Percentiles rank a stretch among this genome's conserved stretches.
phyloP scores from a whole-genome alignment of 2,113 vertebrate species.

The Murina feae region DNA sequence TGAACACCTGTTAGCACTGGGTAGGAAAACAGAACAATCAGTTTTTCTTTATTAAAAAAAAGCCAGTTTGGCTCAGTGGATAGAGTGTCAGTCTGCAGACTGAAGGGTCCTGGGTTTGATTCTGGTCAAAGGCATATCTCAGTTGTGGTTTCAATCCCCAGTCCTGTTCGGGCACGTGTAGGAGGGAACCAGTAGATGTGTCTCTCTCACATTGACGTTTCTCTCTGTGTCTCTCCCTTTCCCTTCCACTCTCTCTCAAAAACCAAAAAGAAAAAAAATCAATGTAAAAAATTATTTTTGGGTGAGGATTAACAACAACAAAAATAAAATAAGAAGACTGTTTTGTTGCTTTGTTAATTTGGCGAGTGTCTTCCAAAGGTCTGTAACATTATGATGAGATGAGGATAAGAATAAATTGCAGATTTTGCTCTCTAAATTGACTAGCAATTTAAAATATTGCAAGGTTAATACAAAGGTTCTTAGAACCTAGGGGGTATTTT shows the following conservation, averaged over 20 bases:
- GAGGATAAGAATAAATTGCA: not conserved
- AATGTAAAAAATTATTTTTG: no score
- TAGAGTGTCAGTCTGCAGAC: not conserved
- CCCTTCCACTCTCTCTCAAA: no score
- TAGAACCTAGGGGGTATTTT: not conserved
- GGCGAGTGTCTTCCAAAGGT: not conserved
- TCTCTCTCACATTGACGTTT: not conserved
- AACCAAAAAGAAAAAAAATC: not conserved
- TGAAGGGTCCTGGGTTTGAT: not conserved
- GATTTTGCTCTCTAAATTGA: not conserved
- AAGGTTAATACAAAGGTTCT: not conserved
- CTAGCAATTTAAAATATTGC: conserved; percentile 10
- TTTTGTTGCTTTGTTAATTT: not conserved
- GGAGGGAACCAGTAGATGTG: not conserved
- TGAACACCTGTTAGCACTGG: not conserved
- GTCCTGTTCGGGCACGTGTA: not conserved
- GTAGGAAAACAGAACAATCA: not conserved
- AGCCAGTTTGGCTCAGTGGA: not conserved
- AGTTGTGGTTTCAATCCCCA: not conserved
- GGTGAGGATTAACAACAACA: no score
- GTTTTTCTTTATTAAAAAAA: not conserved
- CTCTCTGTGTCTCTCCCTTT: not conserved
- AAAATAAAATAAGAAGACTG: no score
- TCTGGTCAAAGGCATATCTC: not conserved
- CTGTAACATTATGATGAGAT: not conserved